These are phyloP conservation scores for Morpho deidamia DNA, from an alignment of 2,888 invertebrate genomes.

Conservation along the genomic window DNA sequence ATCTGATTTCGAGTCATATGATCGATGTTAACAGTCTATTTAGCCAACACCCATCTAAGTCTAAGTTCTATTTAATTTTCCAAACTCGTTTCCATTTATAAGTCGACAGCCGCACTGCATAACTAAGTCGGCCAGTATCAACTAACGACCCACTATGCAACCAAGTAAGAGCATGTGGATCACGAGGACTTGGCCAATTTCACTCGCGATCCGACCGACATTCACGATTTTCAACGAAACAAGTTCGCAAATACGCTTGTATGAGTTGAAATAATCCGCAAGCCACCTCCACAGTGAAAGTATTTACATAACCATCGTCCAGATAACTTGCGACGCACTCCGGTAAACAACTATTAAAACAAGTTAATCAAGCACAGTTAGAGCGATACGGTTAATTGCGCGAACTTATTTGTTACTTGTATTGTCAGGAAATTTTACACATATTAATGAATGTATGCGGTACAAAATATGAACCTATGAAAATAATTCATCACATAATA, in stretches of 20 bases:
- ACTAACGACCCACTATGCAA: conserved; percentile 8
- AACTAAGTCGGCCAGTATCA: conserved; percentile 8
- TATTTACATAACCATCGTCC: conserved; percentile 32
- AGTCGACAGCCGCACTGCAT: neutral
- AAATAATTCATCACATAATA: too few relatives aligned
- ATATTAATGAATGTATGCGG: too few relatives aligned
- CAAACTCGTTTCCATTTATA: neutral
- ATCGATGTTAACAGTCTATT: too few relatives aligned
- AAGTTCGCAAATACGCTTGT: conserved; percentile 30
- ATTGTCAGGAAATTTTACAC: neutral
- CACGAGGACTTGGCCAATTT: conserved; percentile 22
- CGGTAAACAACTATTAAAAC: conserved; percentile 14
- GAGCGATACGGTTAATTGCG: neutral
- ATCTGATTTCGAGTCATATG: too few relatives aligned
- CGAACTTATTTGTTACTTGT: neutral
- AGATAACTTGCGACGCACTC: conserved; percentile 11
- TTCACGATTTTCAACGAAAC: conserved; percentile 28
- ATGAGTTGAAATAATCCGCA: conserved; percentile 42
- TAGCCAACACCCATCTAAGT: too few relatives aligned
- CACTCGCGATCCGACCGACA: conserved; percentile 28
- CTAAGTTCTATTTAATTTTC: too few relatives aligned
- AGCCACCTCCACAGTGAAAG: conserved; percentile 47
- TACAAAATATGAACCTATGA: too few relatives aligned
- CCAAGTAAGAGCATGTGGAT: conserved; percentile 19
- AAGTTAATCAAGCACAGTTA: neutral